phyloP scores from a whole-genome alignment of 2,797 vertebrate species.

The Sebastes vulpes region DNA sequence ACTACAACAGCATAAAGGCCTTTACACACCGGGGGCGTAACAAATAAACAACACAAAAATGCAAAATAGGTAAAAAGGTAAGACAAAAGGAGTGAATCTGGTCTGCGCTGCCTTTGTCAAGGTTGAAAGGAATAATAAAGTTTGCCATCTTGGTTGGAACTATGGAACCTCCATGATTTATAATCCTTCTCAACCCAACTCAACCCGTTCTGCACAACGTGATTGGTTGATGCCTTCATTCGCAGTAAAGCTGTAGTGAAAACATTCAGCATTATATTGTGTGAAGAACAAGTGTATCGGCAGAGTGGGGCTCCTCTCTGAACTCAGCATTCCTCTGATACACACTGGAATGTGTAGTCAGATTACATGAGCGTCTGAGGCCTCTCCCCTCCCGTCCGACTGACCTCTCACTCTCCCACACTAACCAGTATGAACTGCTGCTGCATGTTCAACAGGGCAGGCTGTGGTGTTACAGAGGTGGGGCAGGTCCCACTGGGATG shows the following conservation, averaged over 20 bases:
- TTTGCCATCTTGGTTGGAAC: no score
- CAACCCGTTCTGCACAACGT: no score
- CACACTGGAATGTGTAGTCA: constrained; percentile 68
- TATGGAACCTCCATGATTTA: no score
- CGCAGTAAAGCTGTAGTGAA: background rate
- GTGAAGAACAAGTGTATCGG: constrained; percentile 10
- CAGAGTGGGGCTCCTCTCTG: constrained; percentile 32
- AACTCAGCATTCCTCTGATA: constrained; percentile 65
- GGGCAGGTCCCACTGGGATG: constrained; percentile 49
- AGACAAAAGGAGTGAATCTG: no score
- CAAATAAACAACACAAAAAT: no score
- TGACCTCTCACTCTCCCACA: constrained; percentile 56
- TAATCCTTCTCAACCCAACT: no score
- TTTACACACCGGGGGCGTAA: no score
- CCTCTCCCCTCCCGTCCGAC: constrained; percentile 55
- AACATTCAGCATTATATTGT: background rate
- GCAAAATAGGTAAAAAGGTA: no score
- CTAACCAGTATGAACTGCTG: constrained; percentile 39
- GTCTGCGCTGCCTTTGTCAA: no score
- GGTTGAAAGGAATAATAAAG: no score
- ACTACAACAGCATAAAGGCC: no score
- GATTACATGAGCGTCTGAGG: constrained; percentile 66
- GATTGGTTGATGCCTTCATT: no score
- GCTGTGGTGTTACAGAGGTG: constrained; percentile 48
- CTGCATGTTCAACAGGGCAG: constrained; percentile 4